A percentile compares a stretch with the other conserved stretches of the same genome.
phyloP scores from a whole-genome alignment of 2,888 invertebrate genomes.

The Deilephila porcellus region DNA sequence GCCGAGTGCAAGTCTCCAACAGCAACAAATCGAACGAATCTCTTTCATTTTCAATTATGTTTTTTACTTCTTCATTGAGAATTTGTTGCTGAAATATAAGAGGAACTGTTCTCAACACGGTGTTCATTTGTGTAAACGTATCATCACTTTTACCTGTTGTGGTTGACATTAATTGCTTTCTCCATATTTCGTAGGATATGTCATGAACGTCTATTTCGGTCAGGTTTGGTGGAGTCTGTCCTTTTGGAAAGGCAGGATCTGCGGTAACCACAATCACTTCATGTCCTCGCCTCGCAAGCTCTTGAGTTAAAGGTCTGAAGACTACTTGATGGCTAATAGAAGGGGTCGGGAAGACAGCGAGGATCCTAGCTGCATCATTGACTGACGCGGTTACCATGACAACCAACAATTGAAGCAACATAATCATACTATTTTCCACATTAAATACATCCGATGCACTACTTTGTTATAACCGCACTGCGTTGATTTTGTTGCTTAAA shows the following conservation, averaged over 20 bases:
- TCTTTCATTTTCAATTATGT: slow-evolving; percentile 39
- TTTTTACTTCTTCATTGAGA: slow-evolving; percentile 38
- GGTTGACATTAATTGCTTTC: background rate
- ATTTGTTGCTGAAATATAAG: slow-evolving; percentile 36
- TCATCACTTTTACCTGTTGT: slow-evolving; percentile 35
- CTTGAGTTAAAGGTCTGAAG: slow-evolving; percentile 49
- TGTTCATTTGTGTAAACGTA: slow-evolving; percentile 30
- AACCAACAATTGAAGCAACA: background rate
- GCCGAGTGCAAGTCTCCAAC: slow-evolving; percentile 44
- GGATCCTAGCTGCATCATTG: slow-evolving; percentile 34
- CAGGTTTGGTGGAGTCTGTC: slow-evolving; percentile 47
- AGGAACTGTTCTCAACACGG: slow-evolving; percentile 6
- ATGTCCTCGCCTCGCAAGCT: slow-evolving; percentile 52
- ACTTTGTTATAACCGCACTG: background rate
- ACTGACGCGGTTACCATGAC: background rate
- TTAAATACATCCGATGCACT: background rate
- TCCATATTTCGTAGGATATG: slow-evolving; percentile 48
- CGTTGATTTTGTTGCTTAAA: background rate
- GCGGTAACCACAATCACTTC: slow-evolving; percentile 51
- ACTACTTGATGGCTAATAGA: slow-evolving; percentile 56
- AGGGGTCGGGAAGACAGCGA: slow-evolving; percentile 48
- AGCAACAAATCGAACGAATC: slow-evolving; percentile 50
- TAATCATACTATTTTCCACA: background rate
- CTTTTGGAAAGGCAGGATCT: slow-evolving; percentile 48
- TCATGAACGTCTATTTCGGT: slow-evolving; percentile 59